Percentiles rank a stretch among this genome's conserved stretches.
Conservation (phyloP, 1,140 invertebrate species). For the Trypoxylus dichotomus region DNA sequence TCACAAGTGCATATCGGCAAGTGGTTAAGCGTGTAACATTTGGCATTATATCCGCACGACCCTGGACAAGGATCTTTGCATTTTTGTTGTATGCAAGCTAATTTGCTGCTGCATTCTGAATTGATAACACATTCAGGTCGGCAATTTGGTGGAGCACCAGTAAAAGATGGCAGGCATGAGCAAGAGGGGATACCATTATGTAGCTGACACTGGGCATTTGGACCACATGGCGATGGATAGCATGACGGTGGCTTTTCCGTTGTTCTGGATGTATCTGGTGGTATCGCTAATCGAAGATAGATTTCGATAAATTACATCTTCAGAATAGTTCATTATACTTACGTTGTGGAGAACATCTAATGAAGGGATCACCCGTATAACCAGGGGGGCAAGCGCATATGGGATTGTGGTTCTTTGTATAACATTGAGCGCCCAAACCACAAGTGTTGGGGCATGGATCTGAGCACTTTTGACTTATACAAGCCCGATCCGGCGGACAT, state of each 20-base stretch:
- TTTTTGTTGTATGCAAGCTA: constrained; percentile 72
- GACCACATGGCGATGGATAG: constrained; percentile 77
- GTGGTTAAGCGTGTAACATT: constrained; percentile 74
- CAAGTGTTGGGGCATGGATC: constrained; percentile 68
- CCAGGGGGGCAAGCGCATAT: constrained; percentile 73
- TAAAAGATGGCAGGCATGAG: constrained; percentile 73
- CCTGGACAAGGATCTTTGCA: constrained; percentile 77
- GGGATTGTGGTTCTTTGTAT: constrained; percentile 60
- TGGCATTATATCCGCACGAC: constrained; percentile 73
- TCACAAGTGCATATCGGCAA: constrained; percentile 74
- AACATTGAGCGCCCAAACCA: constrained; percentile 63
- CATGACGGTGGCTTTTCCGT: constrained; percentile 72
- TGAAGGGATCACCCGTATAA: constrained; percentile 76
- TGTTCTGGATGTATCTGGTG: constrained; percentile 38
- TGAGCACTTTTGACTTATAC: constrained; percentile 63
- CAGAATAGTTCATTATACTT: constrained; percentile 36
- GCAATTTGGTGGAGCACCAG: constrained; percentile 75
- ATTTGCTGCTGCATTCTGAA: constrained; percentile 70
- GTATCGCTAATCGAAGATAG: constrained; percentile 3
- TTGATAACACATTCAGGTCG: constrained; percentile 73
- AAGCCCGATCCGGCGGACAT: constrained; percentile 64
- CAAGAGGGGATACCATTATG: constrained; percentile 72
- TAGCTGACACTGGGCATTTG: constrained; percentile 77
- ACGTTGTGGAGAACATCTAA: constrained; percentile 57
- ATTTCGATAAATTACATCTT: neutral